Evolutionary conservation across 2,797 vertebrate genomes (phyloP), one percentile per base, ranked within the genome.

Genomic region (Periparus ater): DNA sequence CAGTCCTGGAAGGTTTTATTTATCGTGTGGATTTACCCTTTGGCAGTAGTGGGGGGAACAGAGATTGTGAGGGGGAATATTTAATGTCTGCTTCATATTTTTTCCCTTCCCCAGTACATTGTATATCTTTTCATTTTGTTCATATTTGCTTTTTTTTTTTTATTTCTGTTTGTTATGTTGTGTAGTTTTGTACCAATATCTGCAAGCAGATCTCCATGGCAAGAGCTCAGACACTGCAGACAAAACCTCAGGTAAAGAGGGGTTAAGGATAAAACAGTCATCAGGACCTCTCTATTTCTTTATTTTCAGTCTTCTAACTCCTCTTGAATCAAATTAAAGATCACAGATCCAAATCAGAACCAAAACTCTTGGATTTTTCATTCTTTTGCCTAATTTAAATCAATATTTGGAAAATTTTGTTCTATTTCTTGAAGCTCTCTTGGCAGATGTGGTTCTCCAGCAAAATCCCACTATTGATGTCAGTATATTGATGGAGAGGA

Each of bases 171-270:
- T 98, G 96, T 98, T 98, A 93, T 96, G 97, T 98, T 97, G 96
- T 97, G 68, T 98, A 99, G 99, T 99, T 97, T 98, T 99, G 98
- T 99, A 98, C 98, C 98, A 98, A 96, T 99, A 98, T 98, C 98
- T 99, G 93, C 98, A 99, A 98, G 98, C 99, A 96, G 98, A 99
- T 93, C 99, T 98, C 84, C 99, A 98, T 97, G 98, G 98, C 98
- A 98, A 96, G 97, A 98, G 98, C 96, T 98, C 98, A 95, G 98
- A 98, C 96, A 88, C 98, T 91, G 91, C 98, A 97, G 97, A 98
- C 96, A 95, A 97, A 95, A 93, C 96, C 88, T 92, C 98, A 99
- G 99, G 99, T 99, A 99, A 98, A 97, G 79, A 95, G 91, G 89
- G 77, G 29, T 77, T 90, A 82, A 95, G 91, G 92, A 94, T 68